A percentile compares a stretch with the other conserved stretches of the same genome.
These are phyloP conservation scores for Anarrhichthys ocellatus DNA, from an alignment of 2,113 vertebrate species.

Conservation along the genomic window DNA sequence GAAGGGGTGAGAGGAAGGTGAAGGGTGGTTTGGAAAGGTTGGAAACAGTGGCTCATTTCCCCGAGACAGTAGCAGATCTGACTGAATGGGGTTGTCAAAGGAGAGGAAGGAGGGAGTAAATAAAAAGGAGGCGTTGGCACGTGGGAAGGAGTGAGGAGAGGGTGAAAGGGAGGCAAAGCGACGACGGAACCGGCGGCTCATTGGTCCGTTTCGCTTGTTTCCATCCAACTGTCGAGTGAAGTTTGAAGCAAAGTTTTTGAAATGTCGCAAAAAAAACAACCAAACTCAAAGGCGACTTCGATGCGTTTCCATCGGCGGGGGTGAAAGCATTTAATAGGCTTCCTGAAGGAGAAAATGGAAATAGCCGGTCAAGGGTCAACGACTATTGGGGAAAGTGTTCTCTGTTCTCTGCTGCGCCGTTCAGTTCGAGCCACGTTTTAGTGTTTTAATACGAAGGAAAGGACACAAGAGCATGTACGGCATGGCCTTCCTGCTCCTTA, in stretches of 20 bases:
- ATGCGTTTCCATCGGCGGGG: conserved; percentile 50
- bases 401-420: conserved; percentile 47
- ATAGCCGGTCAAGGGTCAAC: conserved; percentile 44
- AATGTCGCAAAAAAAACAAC: conserved; percentile 30
- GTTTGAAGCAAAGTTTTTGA: conserved; percentile 44
- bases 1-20: conserved; percentile 30
- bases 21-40: conserved; percentile 45
- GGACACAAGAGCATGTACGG: neutral
- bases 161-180: conserved; percentile 23
- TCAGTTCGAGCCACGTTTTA: conserved; percentile 20
- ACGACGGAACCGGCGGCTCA: conserved; percentile 43
- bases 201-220: conserved; percentile 52
- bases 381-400: conserved; percentile 14
- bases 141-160: neutral
- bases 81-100: conserved; percentile 32
- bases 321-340: conserved; percentile 58
- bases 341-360: conserved; percentile 47
- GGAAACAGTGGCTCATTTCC: conserved; percentile 71
- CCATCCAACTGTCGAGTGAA: conserved; percentile 57
- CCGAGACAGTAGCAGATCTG: conserved; percentile 45
- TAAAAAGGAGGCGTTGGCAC: conserved; percentile 16
- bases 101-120: conserved; percentile 6
- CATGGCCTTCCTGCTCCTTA: neutral
- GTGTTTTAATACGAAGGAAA: conserved; percentile 13
- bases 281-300: conserved; percentile 39